A percentile compares a stretch with the other conserved stretches of the same genome.
These are phyloP conservation scores for Camptogramma bilineatum DNA, from an alignment of 2,888 invertebrate species.

Conservation along the genomic window DNA sequence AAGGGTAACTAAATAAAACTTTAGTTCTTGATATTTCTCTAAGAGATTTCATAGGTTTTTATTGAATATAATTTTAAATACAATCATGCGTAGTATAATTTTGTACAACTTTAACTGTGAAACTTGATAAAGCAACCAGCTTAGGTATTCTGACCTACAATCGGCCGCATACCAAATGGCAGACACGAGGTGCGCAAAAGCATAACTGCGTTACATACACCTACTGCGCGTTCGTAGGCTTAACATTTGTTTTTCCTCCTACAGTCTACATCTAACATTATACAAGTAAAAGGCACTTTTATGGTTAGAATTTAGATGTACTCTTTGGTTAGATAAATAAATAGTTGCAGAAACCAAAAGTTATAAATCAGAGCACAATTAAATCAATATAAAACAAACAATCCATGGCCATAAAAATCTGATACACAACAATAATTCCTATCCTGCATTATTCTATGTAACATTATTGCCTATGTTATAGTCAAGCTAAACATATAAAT, in stretches of 20 bases:
- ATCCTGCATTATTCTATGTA: slow-evolving; percentile 10
- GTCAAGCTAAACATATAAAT: slow-evolving; percentile 7
- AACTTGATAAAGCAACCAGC: not conserved
- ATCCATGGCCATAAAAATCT: slow-evolving; percentile 10
- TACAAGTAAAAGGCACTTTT: slow-evolving; percentile 15
- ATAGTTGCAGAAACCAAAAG: not conserved
- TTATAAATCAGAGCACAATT: not conserved
- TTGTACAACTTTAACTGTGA: not conserved
- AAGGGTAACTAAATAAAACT: slow-evolving; percentile 46
- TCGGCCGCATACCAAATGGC: not conserved
- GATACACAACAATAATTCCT: not conserved
- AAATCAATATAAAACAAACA: not conserved
- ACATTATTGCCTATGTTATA: slow-evolving; percentile 27
- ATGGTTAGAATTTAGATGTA: slow-evolving; percentile 1
- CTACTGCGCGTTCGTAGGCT: not conserved
- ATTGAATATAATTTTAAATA: slow-evolving; percentile 37
- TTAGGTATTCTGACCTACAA: not conserved
- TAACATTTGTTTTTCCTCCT: not conserved
- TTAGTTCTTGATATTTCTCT: slow-evolving; percentile 36
- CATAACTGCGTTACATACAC: not conserved
- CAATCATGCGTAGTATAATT: slow-evolving; percentile 3
- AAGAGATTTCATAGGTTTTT: slow-evolving; percentile 50
- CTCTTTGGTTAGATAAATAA: slow-evolving; percentile 8
- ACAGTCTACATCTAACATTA: not conserved
- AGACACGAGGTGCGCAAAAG: not conserved